Evolutionary conservation across 2,888 invertebrate species (phyloP).

Genomic region (Pandemis cinnamomeana): DNA sequence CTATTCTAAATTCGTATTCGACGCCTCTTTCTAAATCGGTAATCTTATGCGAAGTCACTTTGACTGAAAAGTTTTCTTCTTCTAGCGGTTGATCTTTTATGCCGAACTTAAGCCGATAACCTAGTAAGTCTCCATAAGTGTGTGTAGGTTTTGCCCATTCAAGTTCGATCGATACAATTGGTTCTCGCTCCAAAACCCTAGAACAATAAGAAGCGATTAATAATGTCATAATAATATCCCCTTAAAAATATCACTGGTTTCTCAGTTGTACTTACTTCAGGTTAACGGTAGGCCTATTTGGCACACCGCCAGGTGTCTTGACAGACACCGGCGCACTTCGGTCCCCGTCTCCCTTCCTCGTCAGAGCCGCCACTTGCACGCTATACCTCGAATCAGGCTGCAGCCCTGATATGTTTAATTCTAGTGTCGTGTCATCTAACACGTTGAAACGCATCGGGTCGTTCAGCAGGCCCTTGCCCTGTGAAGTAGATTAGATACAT

Average conservation of each 20-base stretch:
- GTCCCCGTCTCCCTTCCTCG: constrained; percentile 98
- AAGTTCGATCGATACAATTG: constrained; percentile 94
- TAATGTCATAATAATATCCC: constrained; percentile 37
- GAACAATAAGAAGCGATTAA: constrained; percentile 50
- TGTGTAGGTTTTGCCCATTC: constrained; percentile 96
- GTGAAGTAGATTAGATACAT: constrained; percentile 32
- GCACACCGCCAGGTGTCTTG: constrained; percentile 97
- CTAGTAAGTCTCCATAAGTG: constrained; percentile 94
- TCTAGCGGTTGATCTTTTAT: constrained; percentile 91
- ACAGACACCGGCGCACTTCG: constrained; percentile 93
- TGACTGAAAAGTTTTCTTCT: constrained; percentile 89
- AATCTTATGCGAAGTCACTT: constrained; percentile 88
- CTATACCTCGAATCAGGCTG: constrained; percentile 98
- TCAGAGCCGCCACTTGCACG: constrained; percentile 97
- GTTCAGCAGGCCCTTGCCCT: constrained; percentile 92
- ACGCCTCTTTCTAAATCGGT: constrained; percentile 95
- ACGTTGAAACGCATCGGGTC: constrained; percentile 95
- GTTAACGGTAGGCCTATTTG: constrained; percentile 92
- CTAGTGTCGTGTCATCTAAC: constrained; percentile 89
- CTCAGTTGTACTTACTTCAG: constrained; percentile 86
- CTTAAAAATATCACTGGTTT: neutral
- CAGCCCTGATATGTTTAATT: constrained; percentile 93
- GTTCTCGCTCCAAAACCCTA: constrained; percentile 93
- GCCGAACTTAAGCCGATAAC: constrained; percentile 94
- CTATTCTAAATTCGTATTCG: constrained; percentile 98